Conservation (phyloP, 2,113 vertebrate species). For the Xiphophorus maculatus region DNA sequence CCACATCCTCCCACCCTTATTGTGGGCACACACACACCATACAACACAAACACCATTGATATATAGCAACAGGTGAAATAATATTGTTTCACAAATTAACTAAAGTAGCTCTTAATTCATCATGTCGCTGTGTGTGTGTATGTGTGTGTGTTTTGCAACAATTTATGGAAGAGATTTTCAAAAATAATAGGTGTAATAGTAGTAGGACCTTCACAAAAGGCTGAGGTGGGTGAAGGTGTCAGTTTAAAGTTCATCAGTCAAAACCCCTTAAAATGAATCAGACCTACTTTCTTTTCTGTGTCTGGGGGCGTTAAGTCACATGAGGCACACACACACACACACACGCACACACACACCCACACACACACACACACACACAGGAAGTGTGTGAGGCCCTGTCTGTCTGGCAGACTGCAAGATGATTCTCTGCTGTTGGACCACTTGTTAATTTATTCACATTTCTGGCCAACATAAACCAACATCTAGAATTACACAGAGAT, state of each 20-base stretch:
- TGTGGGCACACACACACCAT: too few relatives aligned
- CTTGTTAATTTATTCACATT: constrained; percentile 49
- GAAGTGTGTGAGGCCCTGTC: constrained; percentile 59
- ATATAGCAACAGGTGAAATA: not conserved
- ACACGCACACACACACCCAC: constrained; percentile 40
- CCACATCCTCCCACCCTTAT: too few relatives aligned
- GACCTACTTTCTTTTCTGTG: constrained; percentile 52
- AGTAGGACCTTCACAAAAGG: not conserved
- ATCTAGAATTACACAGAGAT: constrained; percentile 9
- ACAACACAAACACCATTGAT: too few relatives aligned
- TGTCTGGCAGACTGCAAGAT: constrained; percentile 52
- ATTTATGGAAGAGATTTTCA: not conserved
- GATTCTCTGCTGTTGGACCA: constrained; percentile 34
- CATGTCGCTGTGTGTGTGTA: not conserved
- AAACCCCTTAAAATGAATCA: constrained; percentile 26
- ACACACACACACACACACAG: constrained; percentile 37
- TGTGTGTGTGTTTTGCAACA: too few relatives aligned
- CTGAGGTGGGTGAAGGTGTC: not conserved
- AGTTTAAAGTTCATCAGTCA: constrained; percentile 8
- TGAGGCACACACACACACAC: constrained; percentile 36
- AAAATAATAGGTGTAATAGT: not conserved
- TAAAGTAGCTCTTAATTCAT: not conserved
- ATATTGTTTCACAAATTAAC: not conserved
- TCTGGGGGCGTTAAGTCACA: constrained; percentile 50
- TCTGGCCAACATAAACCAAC: constrained; percentile 38